These are phyloP conservation scores for Emys orbicularis DNA, from an alignment of 2,797 vertebrate species.

Conservation along the genomic window DNA sequence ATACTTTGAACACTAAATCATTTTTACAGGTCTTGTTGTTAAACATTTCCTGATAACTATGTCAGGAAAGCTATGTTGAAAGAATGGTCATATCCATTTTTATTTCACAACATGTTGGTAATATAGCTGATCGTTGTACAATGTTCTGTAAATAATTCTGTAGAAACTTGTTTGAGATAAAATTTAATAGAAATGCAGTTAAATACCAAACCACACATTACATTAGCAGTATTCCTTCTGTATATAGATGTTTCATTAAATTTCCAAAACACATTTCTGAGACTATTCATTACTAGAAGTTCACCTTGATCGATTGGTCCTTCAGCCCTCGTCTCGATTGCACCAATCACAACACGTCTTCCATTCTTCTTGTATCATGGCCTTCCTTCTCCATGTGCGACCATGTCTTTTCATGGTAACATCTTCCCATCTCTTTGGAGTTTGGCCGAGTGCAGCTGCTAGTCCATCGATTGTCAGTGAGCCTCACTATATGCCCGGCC, in stretches of 20 bases:
- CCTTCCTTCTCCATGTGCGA: too few relatives aligned
- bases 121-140: not conserved
- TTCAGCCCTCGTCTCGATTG: too few relatives aligned
- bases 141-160: not conserved
- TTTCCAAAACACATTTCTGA: not conserved
- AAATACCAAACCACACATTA: not conserved
- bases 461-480: too few relatives aligned
- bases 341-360: too few relatives aligned
- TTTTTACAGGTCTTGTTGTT: not conserved
- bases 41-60: not conserved
- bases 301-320: not conserved
- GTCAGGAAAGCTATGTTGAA: not conserved
- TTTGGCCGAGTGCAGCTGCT: too few relatives aligned
- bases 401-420: too few relatives aligned
- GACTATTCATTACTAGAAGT: not conserved
- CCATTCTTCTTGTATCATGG: too few relatives aligned
- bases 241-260: not conserved
- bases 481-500: too few relatives aligned
- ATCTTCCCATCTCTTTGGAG: too few relatives aligned
- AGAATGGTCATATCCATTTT: not conserved
- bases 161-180: slow-evolving; percentile 27
- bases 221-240: not conserved
- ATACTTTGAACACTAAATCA: fast-evolving
- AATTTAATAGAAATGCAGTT: not conserved
- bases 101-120: not conserved